Evolutionary conservation across 2,797 vertebrate genomes (phyloP).

Genomic region (Numenius phaeopus): DNA sequence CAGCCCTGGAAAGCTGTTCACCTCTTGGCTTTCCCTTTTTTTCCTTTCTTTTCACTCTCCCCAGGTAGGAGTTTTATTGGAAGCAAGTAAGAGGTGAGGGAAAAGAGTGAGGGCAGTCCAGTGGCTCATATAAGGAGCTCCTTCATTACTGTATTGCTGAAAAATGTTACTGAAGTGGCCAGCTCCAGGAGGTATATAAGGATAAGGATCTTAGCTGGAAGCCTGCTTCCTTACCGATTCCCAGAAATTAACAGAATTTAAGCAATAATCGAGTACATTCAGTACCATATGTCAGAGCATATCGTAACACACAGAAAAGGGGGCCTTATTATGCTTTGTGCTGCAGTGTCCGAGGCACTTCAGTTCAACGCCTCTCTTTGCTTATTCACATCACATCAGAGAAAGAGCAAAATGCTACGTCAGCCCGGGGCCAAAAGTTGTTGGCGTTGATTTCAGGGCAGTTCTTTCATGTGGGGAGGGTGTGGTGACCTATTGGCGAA

Average conservation of each 20-base stretch:
- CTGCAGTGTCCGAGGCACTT: constrained; percentile 12
- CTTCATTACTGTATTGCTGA: constrained; percentile 32
- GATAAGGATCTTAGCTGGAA: constrained; percentile 62
- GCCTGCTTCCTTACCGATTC: constrained; percentile 29
- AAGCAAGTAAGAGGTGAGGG: background rate
- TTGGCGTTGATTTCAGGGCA: constrained; percentile 13
- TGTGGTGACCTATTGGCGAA: constrained; percentile 32
- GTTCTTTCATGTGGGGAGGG: constrained; percentile 54
- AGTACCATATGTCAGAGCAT: constrained; percentile 41
- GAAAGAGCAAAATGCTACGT: background rate
- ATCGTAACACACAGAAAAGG: background rate
- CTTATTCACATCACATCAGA: constrained; percentile 56
- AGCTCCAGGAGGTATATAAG: constrained; percentile 17
- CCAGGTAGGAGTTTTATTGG: background rate
- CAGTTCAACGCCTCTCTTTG: constrained; percentile 49
- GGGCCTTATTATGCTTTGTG: background rate
- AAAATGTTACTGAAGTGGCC: constrained; percentile 31
- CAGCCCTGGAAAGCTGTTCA: background rate
- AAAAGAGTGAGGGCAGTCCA: background rate
- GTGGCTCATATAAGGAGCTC: background rate
- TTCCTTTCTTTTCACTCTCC: background rate
- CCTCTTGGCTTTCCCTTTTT: background rate
- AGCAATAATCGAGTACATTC: constrained; percentile 54
- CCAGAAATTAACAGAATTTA: constrained; percentile 54
- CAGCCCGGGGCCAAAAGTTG: background rate